phyloP scores from a whole-genome alignment of 2,797 vertebrate genomes.

The Enoplosus armatus region DNA sequence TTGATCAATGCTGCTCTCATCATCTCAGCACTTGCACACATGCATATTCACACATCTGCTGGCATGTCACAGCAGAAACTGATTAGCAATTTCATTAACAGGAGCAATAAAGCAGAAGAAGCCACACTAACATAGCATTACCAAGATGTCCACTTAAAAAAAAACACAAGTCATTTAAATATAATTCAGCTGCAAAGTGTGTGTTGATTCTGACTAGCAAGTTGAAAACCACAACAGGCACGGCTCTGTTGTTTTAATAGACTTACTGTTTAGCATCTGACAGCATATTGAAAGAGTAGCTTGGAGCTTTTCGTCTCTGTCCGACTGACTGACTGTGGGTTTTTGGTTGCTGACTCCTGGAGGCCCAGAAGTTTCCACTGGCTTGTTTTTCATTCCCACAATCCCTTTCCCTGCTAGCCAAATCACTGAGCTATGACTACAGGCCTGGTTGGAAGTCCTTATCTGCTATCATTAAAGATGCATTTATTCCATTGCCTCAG shows the following conservation, averaged over 20 bases:
- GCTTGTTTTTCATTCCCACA: conserved; percentile 85
- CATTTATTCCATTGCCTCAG: conserved; percentile 86
- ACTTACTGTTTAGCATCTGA: conserved; percentile 75
- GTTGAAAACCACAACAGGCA: conserved; percentile 48
- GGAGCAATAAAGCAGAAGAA: conserved; percentile 64
- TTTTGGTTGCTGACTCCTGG: conserved; percentile 81
- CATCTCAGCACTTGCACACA: conserved; percentile 26
- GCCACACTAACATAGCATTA: conserved; percentile 21
- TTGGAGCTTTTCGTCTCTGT: conserved; percentile 75
- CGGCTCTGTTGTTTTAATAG: conserved; percentile 71
- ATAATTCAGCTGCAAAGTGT: conserved; percentile 42
- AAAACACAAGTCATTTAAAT: conserved; percentile 44
- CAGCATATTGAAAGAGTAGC: conserved; percentile 72
- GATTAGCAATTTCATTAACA: conserved; percentile 76
- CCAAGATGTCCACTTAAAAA: conserved; percentile 40
- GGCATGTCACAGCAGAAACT: conserved; percentile 62
- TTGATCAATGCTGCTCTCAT: conserved; percentile 61
- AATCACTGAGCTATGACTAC: conserved; percentile 86
- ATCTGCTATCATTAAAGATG: conserved; percentile 87
- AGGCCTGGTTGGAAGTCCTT: conserved; percentile 85
- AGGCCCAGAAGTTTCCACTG: conserved; percentile 82
- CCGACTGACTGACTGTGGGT: conserved; percentile 79
- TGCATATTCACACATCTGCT: conserved; percentile 61
- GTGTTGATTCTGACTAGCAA: conserved; percentile 38
- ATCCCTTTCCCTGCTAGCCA: conserved; percentile 81